Base-by-base conservation (phyloP, 2,888 invertebrate species). In the Drosophila mettleri region DNA sequence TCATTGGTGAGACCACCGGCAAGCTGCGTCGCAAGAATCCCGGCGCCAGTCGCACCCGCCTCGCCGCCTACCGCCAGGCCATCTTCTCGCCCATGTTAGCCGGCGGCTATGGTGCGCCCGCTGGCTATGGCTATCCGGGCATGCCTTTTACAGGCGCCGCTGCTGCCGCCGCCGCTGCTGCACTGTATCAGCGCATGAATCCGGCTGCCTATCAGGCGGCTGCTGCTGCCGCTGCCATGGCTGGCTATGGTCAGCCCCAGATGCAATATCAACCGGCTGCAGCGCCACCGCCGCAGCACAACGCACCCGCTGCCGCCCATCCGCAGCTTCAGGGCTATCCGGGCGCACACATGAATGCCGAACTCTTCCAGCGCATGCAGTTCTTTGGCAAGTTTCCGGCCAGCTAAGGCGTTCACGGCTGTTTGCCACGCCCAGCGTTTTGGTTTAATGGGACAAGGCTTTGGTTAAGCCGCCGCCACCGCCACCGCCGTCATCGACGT, bases 1-100 rank as follows among this genome's bases (percentile, higher is more conserved):
- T 98, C 92, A 99, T 99, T 89, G 99, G 99, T 0, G 98, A 98
- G 1, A 98, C 98, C 0, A 99, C 99, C 0, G 99, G 99, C 2
- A 99, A 99, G 93, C 93, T 99, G 63, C 94, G 99, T 6, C 93
- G 99, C 63, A 94, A 98, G 69, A 97, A 98, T 27, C 98, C 98
- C 0, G 97, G 97, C 0, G 97, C 97, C 0, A 97, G 97, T 8
- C 93, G 98, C 64, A 96, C 97, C 12, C 94, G 98, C 7, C 92
- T 98, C 29, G 98, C 98, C 0, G 98, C 98, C 18, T 97, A 98
- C 90, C 97, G 97, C 86, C 93, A 97, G 64, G 89, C 91, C 29
- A 88, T 92, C 38, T 91, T 91, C 65, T 87, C 91, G 36, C 91
- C 91, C 4, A 83, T 91, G 68, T 61, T 90, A 34, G 84, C 75